Base-by-base conservation (phyloP, 2,113 vertebrate genomes). In the Chloropsis hardwickii region DNA sequence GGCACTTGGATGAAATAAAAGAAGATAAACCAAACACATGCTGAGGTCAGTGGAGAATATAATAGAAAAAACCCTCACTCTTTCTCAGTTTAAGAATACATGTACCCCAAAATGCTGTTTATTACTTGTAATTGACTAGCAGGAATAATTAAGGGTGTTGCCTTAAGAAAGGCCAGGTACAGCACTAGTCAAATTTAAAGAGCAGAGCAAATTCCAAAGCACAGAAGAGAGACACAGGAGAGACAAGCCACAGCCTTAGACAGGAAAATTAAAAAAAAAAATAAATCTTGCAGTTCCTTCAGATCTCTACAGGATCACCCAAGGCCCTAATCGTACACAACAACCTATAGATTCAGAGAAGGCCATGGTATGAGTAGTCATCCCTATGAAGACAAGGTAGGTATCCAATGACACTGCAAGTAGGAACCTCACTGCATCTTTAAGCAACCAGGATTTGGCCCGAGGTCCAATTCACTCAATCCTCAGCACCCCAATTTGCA, bases 371-470 rank as follows among this genome's bases (percentile, higher is more conserved):
- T 85, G 47, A 80, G 80, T 35, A 61, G 58, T 40, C 86, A 83
- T 4, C 42, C 0, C 0, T 24, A n/a, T 5, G 29, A 78, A 58
- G 23, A 51, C 42, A 60, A 88, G 82, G 93, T 92, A 96, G 94
- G 60, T 81, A 83, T 83, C 67, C 88, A 93, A 42, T 33, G 27
- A 40, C 22, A 12, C 5, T 17, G 7, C 51, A 71, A 90, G 88
- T 94, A 96, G 92, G 91, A 95, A 95, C 96, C 95, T 93, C 4
- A 0, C 14, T 66, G 27, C 64, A 83, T n/a, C 92, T 90, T 86
- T n/a, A 78, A 85, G 64, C 50, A 77, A 18, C 29, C 11, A 50
- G 1, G 85, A 65, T 78, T 77, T 70, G 67, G 87, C 67, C 79
- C 3, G 5, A 39, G 47, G 88, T 86, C 67, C 86, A 88, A 62